A percentile compares a stretch with the other conserved stretches of the same genome.
Evolutionary conservation across 1,140 invertebrate genomes (phyloP).

Genomic region (Bicyclus anynana): DNA sequence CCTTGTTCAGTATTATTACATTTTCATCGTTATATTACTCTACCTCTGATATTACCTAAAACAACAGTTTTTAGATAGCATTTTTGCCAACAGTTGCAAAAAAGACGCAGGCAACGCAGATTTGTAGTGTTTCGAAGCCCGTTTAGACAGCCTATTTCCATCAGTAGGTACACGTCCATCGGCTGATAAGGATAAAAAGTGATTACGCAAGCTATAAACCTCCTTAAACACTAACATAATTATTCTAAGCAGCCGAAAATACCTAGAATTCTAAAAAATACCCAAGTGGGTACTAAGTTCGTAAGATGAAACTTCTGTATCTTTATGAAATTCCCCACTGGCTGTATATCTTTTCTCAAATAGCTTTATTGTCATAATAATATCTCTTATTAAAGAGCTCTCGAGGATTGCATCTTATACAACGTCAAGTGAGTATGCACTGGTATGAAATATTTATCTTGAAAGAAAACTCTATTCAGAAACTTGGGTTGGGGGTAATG

Average conservation of each 20-base stretch:
- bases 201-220: no score
- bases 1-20: no score
- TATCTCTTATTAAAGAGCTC: slow-evolving; percentile 3
- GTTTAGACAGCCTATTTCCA: no score
- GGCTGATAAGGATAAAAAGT: no score
- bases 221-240: no score
- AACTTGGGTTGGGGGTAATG: slow-evolving; percentile 19
- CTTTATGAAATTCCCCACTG: not conserved
- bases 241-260: not conserved
- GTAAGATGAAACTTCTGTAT: not conserved
- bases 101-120: no score
- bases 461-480: slow-evolving; percentile 19
- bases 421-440: slow-evolving; percentile 18
- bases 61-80: no score
- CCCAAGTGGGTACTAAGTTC: not conserved
- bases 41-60: no score
- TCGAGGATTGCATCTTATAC: slow-evolving; percentile 17
- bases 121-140: no score
- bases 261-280: not conserved
- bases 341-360: slow-evolving; percentile 1
- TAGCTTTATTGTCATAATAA: slow-evolving; percentile 12
- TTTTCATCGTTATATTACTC: no score
- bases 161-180: no score
- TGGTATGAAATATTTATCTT: slow-evolving; percentile 15
- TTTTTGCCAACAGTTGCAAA: no score